These are phyloP conservation scores for Zaprionus inermis DNA, from an alignment of 1,140 invertebrate genomes.

Conservation along the genomic window DNA sequence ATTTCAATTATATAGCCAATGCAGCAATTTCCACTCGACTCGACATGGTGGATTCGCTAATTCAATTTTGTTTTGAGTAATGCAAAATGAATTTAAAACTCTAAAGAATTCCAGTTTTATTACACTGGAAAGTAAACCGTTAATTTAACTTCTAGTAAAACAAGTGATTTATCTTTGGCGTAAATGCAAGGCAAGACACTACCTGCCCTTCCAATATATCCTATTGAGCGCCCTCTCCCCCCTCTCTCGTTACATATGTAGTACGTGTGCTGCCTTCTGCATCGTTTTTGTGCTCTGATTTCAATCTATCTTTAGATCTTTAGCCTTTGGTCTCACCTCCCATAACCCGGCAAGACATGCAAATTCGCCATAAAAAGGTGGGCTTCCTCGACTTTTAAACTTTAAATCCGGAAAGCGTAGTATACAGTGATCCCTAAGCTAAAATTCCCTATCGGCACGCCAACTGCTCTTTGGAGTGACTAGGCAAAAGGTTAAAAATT, in stretches of 20 bases:
- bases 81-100: too few species aligned
- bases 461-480: slow-evolving; percentile 43
- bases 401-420: slow-evolving; percentile 66
- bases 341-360: slow-evolving; percentile 47
- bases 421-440: slow-evolving; percentile 16
- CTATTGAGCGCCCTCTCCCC: too few species aligned
- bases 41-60: background rate
- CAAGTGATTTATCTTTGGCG: background rate
- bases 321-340: background rate
- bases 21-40: background rate
- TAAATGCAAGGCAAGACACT: too few species aligned
- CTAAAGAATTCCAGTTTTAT: background rate
- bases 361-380: slow-evolving; percentile 61
- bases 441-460: slow-evolving; percentile 66
- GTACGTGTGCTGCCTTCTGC: background rate
- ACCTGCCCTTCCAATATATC: background rate
- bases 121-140: background rate
- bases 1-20: background rate
- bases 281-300: slow-evolving; percentile 39
- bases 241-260: background rate
- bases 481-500: slow-evolving; percentile 73
- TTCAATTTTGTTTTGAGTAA: background rate
- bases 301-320: slow-evolving; percentile 67
- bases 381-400: slow-evolving; percentile 72
- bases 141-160: background rate